Conservation (phyloP, 2,113 vertebrate species). For the Hyaena hyaena region DNA sequence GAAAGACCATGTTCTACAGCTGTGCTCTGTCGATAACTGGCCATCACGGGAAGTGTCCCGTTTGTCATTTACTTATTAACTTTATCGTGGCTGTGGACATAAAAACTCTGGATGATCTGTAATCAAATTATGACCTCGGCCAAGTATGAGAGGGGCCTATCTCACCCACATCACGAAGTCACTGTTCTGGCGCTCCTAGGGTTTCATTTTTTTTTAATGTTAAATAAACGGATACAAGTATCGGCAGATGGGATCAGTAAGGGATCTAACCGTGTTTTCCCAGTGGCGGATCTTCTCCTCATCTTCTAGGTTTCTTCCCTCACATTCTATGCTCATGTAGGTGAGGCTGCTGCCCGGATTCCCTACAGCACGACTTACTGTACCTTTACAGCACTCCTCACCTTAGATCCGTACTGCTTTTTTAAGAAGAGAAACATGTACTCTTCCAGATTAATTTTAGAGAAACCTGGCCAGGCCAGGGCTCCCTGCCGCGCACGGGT, state of each 20-base stretch:
- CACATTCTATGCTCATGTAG: background rate
- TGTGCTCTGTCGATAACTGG: background rate
- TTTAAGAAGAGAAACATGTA: background rate
- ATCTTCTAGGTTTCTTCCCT: background rate
- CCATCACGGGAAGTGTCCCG: background rate
- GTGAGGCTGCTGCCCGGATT: background rate
- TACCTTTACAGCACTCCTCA: background rate
- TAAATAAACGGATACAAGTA: background rate
- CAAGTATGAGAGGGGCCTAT: background rate
- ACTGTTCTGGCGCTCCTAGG: background rate
- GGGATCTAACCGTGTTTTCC: background rate
- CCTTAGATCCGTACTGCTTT: background rate
- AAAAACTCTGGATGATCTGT: background rate
- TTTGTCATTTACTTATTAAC: constrained; percentile 26
- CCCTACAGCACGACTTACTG: background rate
- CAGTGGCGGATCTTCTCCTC: background rate
- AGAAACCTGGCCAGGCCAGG: background rate
- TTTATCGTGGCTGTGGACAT: background rate
- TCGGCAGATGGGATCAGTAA: background rate
- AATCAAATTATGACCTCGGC: background rate
- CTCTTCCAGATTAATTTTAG: background rate
- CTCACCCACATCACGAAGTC: background rate
- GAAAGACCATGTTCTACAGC: background rate
- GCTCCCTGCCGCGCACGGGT: background rate
- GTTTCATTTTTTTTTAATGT: background rate